A percentile compares a stretch with the other conserved stretches of the same genome.
Conservation (phyloP, 1,140 invertebrate species). For the Heliconius himera region DNA sequence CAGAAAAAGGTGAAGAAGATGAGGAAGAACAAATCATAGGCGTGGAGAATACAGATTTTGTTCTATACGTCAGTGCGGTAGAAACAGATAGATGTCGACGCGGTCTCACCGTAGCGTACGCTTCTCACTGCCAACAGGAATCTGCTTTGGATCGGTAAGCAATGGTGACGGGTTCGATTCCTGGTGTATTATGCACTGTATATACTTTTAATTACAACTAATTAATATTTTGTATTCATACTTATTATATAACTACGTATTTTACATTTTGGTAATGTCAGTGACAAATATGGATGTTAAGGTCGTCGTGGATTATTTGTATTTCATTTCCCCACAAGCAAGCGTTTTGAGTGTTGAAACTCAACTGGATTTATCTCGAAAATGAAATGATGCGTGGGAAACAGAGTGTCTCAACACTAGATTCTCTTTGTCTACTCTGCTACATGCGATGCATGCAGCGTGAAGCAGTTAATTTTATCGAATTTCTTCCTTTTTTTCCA, state of each 20-base stretch:
- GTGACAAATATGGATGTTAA: too few relatives aligned
- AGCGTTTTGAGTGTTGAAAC: too few relatives aligned
- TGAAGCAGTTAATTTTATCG: too few relatives aligned
- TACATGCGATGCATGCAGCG: neutral
- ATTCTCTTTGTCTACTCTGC: neutral
- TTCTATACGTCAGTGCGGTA: conserved; percentile 98
- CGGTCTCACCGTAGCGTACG: conserved; percentile 96
- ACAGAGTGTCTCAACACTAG: neutral
- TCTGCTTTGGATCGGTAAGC: conserved; percentile 91
- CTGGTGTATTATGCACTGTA: too few relatives aligned
- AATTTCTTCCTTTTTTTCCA: conserved; percentile 71
- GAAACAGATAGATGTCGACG: conserved; percentile 95
- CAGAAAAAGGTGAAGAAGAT: conserved; percentile 66
- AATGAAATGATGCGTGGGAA: neutral
- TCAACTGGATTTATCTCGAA: too few relatives aligned
- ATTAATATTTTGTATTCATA: too few relatives aligned
- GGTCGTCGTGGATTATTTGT: too few relatives aligned
- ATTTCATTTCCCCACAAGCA: too few relatives aligned
- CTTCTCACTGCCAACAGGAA: conserved; percentile 99
- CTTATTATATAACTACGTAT: too few relatives aligned
- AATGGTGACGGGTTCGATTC: neutral
- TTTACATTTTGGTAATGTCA: too few relatives aligned
- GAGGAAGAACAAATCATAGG: conserved; percentile 81
- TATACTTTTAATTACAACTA: too few relatives aligned
- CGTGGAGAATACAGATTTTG: conserved; percentile 95